Evolutionary conservation across 2,797 vertebrate genomes (phyloP).

Genomic region (Melanogrammus aeglefinus): DNA sequence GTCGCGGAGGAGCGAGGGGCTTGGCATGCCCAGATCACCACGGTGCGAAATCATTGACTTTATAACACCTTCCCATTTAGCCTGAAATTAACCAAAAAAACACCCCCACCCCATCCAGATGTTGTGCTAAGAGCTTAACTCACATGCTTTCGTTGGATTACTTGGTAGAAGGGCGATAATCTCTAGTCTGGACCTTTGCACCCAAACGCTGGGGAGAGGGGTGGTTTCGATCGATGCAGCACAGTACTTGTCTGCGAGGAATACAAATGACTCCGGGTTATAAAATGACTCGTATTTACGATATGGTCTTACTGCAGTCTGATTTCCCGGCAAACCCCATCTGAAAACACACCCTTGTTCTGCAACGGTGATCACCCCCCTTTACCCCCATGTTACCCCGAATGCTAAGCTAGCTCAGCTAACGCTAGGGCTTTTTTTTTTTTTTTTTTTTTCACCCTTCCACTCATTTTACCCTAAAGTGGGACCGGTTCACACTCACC

Average conservation of each 20-base stretch:
- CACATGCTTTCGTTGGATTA: not conserved
- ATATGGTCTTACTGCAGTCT: not conserved
- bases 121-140: not conserved
- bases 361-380: conserved; percentile 43
- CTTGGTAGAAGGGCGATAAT: not conserved
- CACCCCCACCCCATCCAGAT: not conserved
- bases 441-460: not conserved
- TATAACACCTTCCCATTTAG: not conserved
- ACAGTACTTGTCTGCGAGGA: conserved; percentile 65
- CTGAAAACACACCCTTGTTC: conserved; percentile 24
- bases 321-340: not conserved
- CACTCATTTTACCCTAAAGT: conserved; percentile 44
- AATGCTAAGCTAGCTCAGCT: conserved; percentile 71
- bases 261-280: conserved; percentile 66
- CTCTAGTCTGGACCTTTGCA: conserved; percentile 57
- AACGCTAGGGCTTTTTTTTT: conserved; percentile 48
- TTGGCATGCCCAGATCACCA: not conserved
- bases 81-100: not conserved
- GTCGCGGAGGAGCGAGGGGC: not conserved
- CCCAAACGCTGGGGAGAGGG: conserved; percentile 39
- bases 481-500: conserved; percentile 59
- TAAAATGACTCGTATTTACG: conserved; percentile 7
- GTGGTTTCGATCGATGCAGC: conserved; percentile 69
- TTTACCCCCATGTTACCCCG: conserved; percentile 35
- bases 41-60: not conserved